phyloP scores from a whole-genome alignment of 2,113 vertebrate genomes.

The Macroglossus sobrinus region DNA sequence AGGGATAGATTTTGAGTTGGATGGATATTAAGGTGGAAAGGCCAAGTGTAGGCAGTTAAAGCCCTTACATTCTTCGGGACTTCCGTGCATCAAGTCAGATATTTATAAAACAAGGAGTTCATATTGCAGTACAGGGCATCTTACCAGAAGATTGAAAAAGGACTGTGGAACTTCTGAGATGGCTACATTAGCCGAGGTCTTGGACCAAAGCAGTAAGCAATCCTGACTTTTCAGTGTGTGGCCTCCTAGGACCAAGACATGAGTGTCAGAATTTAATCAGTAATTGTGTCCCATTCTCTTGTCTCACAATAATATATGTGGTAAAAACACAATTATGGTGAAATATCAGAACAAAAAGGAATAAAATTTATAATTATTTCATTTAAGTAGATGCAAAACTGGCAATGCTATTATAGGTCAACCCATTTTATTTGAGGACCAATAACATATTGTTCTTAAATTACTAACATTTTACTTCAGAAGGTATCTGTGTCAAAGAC shows the following conservation, averaged over 20 bases:
- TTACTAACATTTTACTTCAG: conserved; percentile 3
- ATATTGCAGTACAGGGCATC: neutral
- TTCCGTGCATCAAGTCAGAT: neutral
- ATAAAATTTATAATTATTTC: neutral
- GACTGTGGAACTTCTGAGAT: neutral
- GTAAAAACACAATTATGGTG: neutral
- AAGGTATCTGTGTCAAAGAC: neutral
- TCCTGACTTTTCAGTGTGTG: neutral
- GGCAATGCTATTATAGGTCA: neutral
- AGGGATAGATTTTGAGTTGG: neutral
- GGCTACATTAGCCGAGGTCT: neutral
- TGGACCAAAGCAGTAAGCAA: neutral
- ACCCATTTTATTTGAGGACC: neutral
- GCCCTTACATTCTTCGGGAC: neutral
- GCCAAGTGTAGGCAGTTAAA: neutral
- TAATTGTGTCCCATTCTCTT: neutral
- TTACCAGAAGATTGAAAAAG: neutral
- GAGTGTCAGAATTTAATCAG: neutral
- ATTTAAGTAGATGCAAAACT: neutral
- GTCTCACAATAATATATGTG: neutral
- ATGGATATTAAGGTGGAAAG: neutral
- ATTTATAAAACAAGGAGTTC: neutral
- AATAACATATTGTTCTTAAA: neutral
- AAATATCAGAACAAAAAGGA: neutral
- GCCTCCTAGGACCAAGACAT: neutral